These are phyloP conservation scores for Rambutsinella grinnellia DNA, from an alignment of 2,888 invertebrate genomes.

Conservation along the genomic window DNA sequence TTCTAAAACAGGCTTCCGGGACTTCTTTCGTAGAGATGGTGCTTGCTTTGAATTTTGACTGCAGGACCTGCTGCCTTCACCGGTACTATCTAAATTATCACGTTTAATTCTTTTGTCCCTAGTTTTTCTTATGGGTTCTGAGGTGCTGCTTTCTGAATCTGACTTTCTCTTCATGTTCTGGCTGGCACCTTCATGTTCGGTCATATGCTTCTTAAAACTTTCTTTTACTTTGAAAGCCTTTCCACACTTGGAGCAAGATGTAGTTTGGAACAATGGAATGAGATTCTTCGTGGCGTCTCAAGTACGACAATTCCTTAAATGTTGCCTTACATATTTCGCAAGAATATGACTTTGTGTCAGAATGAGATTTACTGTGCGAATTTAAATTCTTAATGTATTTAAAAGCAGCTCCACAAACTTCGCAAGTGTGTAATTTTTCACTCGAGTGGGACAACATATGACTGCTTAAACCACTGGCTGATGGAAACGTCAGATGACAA, in stretches of 20 bases:
- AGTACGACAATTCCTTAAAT: background rate
- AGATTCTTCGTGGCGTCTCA: conserved; percentile 19
- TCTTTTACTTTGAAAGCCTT: conserved; percentile 17
- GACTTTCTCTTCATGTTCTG: background rate
- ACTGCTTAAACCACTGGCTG: background rate
- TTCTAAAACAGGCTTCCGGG: too few species aligned
- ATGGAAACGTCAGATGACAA: background rate
- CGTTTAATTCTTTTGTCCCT: too few species aligned
- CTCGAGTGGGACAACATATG: conserved; percentile 10
- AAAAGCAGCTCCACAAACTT: conserved; percentile 16
- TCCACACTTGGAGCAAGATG: background rate
- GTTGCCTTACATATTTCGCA: background rate
- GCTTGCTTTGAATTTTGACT: too few species aligned
- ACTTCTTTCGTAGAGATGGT: too few species aligned
- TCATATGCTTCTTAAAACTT: conserved; percentile 11
- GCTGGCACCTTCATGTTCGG: background rate
- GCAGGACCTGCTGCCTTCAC: too few species aligned
- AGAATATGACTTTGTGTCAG: too few species aligned
- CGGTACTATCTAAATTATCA: too few species aligned
- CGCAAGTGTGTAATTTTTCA: conserved; percentile 18
- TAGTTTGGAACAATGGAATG: background rate
- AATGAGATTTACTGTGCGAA: background rate
- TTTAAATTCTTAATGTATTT: conserved; percentile 19
- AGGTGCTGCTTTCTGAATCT: too few species aligned
- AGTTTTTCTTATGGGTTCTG: too few species aligned